These are phyloP conservation scores for Chloebia gouldiae DNA, from an alignment of 2,113 vertebrate genomes.

Conservation along the genomic window DNA sequence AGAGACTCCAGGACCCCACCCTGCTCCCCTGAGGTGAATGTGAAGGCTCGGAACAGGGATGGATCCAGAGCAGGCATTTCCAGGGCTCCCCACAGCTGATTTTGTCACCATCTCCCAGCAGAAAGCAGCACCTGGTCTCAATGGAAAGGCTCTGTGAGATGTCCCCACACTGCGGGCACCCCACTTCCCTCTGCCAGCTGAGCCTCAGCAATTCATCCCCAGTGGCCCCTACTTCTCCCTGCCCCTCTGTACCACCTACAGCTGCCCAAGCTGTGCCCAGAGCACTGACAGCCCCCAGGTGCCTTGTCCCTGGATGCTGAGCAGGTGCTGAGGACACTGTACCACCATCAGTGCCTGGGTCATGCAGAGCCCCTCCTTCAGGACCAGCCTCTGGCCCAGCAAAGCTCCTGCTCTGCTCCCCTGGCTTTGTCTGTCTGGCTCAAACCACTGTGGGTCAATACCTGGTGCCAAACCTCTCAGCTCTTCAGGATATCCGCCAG, in stretches of 20 bases:
- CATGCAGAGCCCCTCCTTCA: not conserved
- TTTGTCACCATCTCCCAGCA: not conserved
- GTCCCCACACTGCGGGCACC: not conserved
- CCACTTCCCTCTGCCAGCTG: not conserved
- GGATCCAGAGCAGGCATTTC: not conserved
- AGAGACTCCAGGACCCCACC: not conserved
- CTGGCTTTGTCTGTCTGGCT: not conserved
- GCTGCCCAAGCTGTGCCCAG: accelerated
- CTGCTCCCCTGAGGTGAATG: not conserved
- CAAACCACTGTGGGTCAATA: not conserved
- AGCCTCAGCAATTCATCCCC: not conserved
- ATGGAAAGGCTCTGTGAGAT: not conserved
- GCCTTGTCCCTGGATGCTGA: accelerated
- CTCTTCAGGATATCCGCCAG: not conserved
- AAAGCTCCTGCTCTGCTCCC: not conserved
- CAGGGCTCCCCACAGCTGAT: not conserved
- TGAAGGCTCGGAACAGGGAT: not conserved
- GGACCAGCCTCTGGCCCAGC: not conserved
- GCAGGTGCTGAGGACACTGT: not conserved
- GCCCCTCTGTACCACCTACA: not conserved
- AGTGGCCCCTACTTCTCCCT: not conserved
- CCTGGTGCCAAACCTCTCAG: not conserved
- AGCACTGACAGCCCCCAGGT: not conserved
- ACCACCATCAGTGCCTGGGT: not conserved
- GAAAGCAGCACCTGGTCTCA: not conserved